Base-by-base conservation (phyloP, 2,113 vertebrate genomes). In the Actenoides lindsayi region DNA sequence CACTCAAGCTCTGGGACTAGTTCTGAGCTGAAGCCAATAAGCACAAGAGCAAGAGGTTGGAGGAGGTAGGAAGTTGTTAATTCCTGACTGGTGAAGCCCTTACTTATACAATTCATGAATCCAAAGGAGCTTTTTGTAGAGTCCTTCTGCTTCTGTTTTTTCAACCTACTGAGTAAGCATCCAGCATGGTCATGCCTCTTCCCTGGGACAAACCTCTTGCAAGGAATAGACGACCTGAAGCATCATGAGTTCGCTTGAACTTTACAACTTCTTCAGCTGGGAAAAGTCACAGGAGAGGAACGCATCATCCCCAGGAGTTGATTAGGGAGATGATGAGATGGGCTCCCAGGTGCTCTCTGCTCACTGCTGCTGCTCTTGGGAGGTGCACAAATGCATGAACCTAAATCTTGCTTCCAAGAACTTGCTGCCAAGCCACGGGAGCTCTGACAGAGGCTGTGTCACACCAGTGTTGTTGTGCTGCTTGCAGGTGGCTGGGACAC, bases 121-220 rank as follows among this genome's bases (percentile, higher is more conserved):
- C n/a, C 1, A 1, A 59, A 89, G n/a, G 28, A 89, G 68, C 16
- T 70, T 65, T 75, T 33, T 11, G 27, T 42, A 31, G 69, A 67
- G 41, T 23, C 60, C 13, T 77, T 65, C 68, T 44, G 39, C 67
- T 63, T 37, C n/a, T 46, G 44, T 0, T 69, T 90, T 88, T 44
- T 24, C 63, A 30, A 15, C 27, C 20, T 35, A 9, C 54, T 0
- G 0, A n/a, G 62, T 41, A 11, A 57, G 27, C 2, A 1, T 3
- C 37, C 77, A n/a, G n/a, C 5, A 2, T 3, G 70, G 75, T n/a
- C 0, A 3, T 16, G 59, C 24, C 35, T 51, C 44, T 63, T 64
- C 25, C 14, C 51, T 53, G 13, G 56, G 39, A 53, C 13, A 63
- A 46, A 63, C 8, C 18, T 67, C 41, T 21, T n/a, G 57, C 33